These are phyloP conservation scores for Ptychodera flava DNA, from an alignment of 35 echinoderm and acorn worm genomes.

Conservation along the genomic window DNA sequence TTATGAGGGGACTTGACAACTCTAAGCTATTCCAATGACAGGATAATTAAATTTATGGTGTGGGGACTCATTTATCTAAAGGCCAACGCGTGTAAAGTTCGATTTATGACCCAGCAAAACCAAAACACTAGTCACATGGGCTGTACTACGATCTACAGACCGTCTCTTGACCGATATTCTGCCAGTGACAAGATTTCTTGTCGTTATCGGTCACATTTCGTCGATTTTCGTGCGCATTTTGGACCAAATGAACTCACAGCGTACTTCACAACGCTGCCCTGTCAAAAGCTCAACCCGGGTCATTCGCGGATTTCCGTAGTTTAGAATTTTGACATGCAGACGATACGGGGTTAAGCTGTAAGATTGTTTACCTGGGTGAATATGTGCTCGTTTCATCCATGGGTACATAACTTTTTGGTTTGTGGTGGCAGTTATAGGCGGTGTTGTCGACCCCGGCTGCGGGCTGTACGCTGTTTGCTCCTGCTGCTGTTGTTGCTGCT, in stretches of 20 bases:
- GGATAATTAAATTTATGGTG: neutral
- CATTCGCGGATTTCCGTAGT: too few relatives aligned
- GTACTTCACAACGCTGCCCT: too few relatives aligned
- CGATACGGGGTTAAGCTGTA: neutral
- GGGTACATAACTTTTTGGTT: neutral
- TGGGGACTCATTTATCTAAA: neutral
- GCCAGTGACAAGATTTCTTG: neutral
- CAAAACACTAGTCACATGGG: neutral
- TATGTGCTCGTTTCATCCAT: constrained; percentile 15
- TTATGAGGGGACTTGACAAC: neutral
- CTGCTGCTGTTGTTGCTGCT: neutral
- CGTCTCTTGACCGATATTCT: neutral
- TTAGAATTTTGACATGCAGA: neutral
- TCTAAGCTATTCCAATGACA: neutral
- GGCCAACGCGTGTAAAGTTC: neutral
- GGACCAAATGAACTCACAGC: too few relatives aligned
- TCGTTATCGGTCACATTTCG: neutral
- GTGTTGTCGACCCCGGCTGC: neutral
- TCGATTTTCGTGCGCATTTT: neutral
- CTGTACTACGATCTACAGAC: neutral
- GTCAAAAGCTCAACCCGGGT: too few relatives aligned
- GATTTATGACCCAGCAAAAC: neutral
- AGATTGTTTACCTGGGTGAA: constrained; percentile 13
- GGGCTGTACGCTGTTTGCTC: neutral
- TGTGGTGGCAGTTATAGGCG: neutral